A percentile compares a stretch with the other conserved stretches of the same genome.
phyloP scores from a whole-genome alignment of 2,797 vertebrate genomes.

The Micrastur ruficollis region DNA sequence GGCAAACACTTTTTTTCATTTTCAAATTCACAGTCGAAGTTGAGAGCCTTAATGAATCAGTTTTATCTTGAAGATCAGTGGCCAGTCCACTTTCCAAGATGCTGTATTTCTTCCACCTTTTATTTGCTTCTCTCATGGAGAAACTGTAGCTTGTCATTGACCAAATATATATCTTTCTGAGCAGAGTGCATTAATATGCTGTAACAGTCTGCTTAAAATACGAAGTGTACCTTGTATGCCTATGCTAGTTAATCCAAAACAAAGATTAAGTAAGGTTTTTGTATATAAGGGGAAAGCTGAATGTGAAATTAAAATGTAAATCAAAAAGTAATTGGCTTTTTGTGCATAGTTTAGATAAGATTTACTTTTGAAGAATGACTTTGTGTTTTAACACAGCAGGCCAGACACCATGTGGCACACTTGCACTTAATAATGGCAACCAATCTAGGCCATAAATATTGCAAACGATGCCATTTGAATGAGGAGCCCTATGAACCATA shows the following conservation, averaged over 20 bases:
- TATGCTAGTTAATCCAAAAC: conserved; percentile 64
- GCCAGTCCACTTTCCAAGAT: neutral
- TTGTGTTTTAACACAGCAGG: conserved; percentile 77
- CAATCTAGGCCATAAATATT: conserved; percentile 78
- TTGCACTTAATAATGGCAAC: conserved; percentile 78
- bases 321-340: conserved; percentile 83
- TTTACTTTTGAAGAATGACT: conserved; percentile 82
- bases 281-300: conserved; percentile 45
- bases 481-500: conserved; percentile 78
- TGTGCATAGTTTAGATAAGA: conserved; percentile 82
- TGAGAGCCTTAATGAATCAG: conserved; percentile 9
- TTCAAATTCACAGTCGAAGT: neutral
- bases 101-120: conserved; percentile 11
- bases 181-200: conserved; percentile 52
- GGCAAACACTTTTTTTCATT: neutral
- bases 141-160: neutral
- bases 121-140: neutral
- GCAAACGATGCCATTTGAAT: conserved; percentile 78
- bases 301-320: conserved; percentile 83
- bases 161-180: neutral
- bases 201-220: conserved; percentile 37
- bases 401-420: conserved; percentile 68
- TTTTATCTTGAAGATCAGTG: conserved; percentile 51
- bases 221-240: neutral
- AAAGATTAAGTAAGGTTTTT: conserved; percentile 66